phyloP scores from a whole-genome alignment of 2,888 invertebrate genomes.

The Cephonodes hylas region DNA sequence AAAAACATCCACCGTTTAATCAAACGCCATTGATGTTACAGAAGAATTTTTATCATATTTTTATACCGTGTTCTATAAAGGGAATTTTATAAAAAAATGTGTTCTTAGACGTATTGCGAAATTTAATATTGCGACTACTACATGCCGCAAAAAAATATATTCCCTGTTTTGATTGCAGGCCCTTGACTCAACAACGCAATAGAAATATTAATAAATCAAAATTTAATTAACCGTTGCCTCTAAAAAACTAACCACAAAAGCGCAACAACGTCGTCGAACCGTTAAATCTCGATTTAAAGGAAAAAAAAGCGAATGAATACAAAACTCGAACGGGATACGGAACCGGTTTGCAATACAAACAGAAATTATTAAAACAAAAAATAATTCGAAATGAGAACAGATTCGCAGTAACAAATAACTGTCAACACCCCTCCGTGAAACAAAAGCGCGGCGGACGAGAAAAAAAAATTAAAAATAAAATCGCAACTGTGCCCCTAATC shows the following conservation, averaged over 20 bases:
- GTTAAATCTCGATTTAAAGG: conserved; percentile 70
- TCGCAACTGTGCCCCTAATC: conserved; percentile 70
- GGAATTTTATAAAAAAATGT: too few relatives aligned
- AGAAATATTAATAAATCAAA: conserved; percentile 71
- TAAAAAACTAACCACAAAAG: conserved; percentile 75
- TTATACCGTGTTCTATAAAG: too few relatives aligned
- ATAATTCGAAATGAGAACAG: conserved; percentile 52
- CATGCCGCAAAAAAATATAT: conserved; percentile 22
- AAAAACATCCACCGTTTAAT: background rate
- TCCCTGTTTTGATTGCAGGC: conserved; percentile 51
- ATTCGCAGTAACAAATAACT: conserved; percentile 77
- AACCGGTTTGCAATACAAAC: conserved; percentile 76
- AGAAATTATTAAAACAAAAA: conserved; percentile 61
- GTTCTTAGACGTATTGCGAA: too few relatives aligned
- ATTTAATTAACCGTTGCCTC: conserved; percentile 71
- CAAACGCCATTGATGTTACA: too few relatives aligned
- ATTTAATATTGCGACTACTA: background rate
- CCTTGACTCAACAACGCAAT: conserved; percentile 48
- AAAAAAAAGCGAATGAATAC: conserved; percentile 66
- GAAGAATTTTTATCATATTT: too few relatives aligned
- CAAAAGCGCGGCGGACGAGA: conserved; percentile 55
- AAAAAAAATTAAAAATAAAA: conserved; percentile 72
- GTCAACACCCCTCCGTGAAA: conserved; percentile 81
- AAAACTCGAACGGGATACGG: conserved; percentile 61
- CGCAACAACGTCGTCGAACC: conserved; percentile 66